Conservation (phyloP, 2,888 invertebrate genomes). For the Syrista parreyssii region DNA sequence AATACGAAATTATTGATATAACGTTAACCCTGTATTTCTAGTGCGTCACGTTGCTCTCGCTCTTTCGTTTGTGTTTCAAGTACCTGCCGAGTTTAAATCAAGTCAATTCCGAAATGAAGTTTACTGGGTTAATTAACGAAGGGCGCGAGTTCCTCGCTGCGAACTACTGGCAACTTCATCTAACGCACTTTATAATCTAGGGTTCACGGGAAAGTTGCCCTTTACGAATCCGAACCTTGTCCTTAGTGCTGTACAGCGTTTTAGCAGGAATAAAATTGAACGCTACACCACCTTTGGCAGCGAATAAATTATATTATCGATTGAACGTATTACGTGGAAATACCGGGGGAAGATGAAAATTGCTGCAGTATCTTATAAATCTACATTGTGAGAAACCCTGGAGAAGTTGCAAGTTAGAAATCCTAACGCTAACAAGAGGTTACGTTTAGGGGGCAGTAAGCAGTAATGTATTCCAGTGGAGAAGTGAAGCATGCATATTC, state of each 20-base stretch:
- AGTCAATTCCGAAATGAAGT: conserved; percentile 1
- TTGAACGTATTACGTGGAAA: neutral
- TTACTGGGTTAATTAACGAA: conserved; percentile 30
- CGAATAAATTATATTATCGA: neutral
- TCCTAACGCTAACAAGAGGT: conserved; percentile 60
- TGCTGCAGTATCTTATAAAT: neutral
- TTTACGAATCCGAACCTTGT: neutral
- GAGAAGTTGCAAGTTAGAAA: conserved; percentile 49
- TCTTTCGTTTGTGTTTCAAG: conserved; percentile 19
- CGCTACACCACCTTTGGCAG: neutral
- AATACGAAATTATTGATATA: conserved; percentile 49
- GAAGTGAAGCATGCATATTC: conserved; percentile 67
- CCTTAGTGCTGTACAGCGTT: neutral
- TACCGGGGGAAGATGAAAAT: neutral
- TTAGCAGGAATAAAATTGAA: neutral
- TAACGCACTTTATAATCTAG: neutral
- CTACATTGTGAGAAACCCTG: conserved; percentile 40
- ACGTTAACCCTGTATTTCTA: neutral
- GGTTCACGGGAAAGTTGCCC: neutral
- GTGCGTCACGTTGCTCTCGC: conserved; percentile 27
- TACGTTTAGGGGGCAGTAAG: conserved; percentile 63
- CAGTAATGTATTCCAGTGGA: conserved; percentile 64
- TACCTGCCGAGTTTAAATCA: neutral
- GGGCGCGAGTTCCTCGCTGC: conserved; percentile 15
- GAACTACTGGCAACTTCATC: neutral